These are phyloP conservation scores for Drosophila pachea DNA, from an alignment of 1,140 invertebrate species.

Conservation along the genomic window DNA sequence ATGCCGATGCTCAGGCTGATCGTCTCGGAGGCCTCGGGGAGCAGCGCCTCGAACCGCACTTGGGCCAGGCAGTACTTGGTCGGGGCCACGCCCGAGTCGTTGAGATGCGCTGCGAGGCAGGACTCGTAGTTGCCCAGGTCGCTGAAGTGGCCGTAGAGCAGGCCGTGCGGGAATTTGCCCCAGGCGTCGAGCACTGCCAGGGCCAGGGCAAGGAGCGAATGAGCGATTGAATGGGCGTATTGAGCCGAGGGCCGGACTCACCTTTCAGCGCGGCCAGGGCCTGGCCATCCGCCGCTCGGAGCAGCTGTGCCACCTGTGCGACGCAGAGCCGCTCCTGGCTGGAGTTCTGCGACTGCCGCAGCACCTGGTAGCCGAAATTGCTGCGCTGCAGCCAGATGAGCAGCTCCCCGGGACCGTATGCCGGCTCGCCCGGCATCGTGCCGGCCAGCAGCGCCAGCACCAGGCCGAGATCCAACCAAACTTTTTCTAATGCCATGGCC, in stretches of 20 bases:
- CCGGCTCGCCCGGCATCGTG: not conserved
- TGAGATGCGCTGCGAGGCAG: conserved; percentile 36
- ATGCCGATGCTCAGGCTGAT: conserved; percentile 49
- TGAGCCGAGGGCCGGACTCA: conserved; percentile 19
- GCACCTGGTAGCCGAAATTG: conserved; percentile 61
- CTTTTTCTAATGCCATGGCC: conserved; percentile 40
- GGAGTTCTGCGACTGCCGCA: conserved; percentile 38
- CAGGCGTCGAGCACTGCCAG: conserved; percentile 67
- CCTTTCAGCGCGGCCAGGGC: conserved; percentile 48
- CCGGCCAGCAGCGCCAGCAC: not conserved
- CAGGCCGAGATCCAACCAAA: conserved; percentile 5
- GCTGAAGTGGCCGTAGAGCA: conserved; percentile 68
- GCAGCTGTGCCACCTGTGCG: conserved; percentile 28
- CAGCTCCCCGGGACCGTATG: conserved; percentile 42
- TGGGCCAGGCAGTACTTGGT: conserved; percentile 58
- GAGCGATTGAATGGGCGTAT: not conserved
- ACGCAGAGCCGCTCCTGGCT: conserved; percentile 32
- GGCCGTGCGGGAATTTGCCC: conserved; percentile 69
- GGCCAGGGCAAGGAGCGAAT: not conserved
- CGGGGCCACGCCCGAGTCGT: not conserved
- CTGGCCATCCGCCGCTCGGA: conserved; percentile 30
- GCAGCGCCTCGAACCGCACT: conserved; percentile 46
- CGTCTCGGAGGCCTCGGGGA: conserved; percentile 1
- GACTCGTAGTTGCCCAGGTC: conserved; percentile 70
- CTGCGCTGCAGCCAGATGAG: conserved; percentile 58